phyloP scores from a whole-genome alignment of 2,797 vertebrate species.

The Taeniopygia guttata region DNA sequence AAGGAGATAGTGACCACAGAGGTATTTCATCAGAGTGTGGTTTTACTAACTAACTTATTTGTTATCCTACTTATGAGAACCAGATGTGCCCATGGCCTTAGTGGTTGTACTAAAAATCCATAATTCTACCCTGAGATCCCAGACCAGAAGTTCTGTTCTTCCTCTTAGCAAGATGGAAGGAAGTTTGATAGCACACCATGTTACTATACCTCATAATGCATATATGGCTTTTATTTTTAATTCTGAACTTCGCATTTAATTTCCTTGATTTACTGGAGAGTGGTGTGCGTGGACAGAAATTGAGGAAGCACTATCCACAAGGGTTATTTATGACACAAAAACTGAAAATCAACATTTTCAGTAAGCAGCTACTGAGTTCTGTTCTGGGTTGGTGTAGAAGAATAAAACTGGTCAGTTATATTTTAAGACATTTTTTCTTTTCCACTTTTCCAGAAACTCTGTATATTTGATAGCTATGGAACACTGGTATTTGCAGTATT shows the following conservation, averaged over 20 bases:
- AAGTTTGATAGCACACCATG: not conserved
- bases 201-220: not conserved
- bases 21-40: not conserved
- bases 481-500: constrained; percentile 94
- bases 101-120: not conserved
- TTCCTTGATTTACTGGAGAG: not conserved
- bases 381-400: not conserved
- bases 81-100: not conserved
- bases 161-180: not conserved
- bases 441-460: constrained; percentile 85
- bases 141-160: not conserved
- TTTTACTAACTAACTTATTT: not conserved
- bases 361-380: not conserved
- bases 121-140: not conserved
- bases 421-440: constrained; percentile 1
- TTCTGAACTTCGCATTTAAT: not conserved
- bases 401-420: not conserved
- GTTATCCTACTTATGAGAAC: not conserved
- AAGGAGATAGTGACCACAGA: not conserved
- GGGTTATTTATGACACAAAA: not conserved
- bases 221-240: not conserved
- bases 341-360: not conserved
- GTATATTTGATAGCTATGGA: constrained; percentile 94
- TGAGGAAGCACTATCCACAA: not conserved
- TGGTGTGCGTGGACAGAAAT: not conserved